phyloP scores from a whole-genome alignment of 2,113 vertebrate genomes.

The Hippocampus guttulatus region DNA sequence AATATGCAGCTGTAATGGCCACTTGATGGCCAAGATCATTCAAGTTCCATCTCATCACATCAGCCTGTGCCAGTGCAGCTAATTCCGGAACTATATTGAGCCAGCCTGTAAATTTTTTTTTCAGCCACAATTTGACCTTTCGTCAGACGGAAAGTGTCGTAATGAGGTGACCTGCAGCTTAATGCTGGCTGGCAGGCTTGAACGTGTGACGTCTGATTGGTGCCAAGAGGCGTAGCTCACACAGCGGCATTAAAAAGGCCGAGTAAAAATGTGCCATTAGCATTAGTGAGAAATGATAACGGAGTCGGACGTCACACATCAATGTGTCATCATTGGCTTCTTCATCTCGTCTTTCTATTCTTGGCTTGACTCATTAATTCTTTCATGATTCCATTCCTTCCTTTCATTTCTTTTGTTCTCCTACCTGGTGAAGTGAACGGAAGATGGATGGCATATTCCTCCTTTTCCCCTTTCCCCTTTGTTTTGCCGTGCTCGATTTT shows the following conservation, averaged over 20 bases:
- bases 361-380: neutral
- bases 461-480: too few relatives aligned
- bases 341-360: neutral
- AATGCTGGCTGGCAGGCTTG: conserved; percentile 36
- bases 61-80: conserved; percentile 14
- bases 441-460: too few relatives aligned
- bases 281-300: conserved; percentile 46
- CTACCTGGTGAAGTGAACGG: too few relatives aligned
- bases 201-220: conserved; percentile 36
- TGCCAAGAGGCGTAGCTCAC: conserved; percentile 28
- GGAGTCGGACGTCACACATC: conserved; percentile 31
- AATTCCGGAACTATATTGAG: conserved; percentile 29
- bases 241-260: conserved; percentile 4
- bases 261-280: conserved; percentile 26
- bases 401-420: neutral
- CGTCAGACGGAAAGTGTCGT: conserved; percentile 20
- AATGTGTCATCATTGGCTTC: conserved; percentile 28
- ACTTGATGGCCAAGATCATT: conserved; percentile 5
- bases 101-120: conserved; percentile 15
- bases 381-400: too few relatives aligned
- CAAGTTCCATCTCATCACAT: conserved; percentile 8
- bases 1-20: neutral
- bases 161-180: conserved; percentile 33
- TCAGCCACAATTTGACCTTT: conserved; percentile 39
- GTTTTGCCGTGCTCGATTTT: too few relatives aligned